Evolutionary conservation across 2,113 vertebrate genomes (phyloP), one percentile per base, ranked within the genome.

Genomic region (Leptobrachium ailaonicum): DNA sequence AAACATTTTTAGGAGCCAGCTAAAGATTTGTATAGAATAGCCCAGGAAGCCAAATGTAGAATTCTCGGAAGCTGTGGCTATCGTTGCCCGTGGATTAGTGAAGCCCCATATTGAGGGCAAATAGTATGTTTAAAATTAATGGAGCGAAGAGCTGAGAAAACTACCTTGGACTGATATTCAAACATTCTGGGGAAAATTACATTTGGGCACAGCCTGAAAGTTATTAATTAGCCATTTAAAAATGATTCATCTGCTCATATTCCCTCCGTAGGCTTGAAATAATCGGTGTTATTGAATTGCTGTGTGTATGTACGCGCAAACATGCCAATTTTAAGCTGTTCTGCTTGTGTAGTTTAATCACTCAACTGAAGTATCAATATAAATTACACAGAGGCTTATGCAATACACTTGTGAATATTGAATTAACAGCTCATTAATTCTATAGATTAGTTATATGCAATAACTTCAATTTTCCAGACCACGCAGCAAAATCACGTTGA

Each of bases 391-490:
- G 56, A 60, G 56, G 56, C 10, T 11, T 60, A 60, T 60, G 56
- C 56, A 60, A 64, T 64, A 64, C 32, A 40, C 62, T 64, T 64
- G 62, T 64, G 62, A 64, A 64, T 64, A 64, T 64, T 64, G n/a
- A 64, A 64, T 64, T 64, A 64, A 64, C 6, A 6, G 56, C 56
- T 64, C n/a, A 40, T 64, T 64, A 64, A 20, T 64, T 40, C 5
- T 64, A 40, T 40, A 64, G 2, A 60, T 13, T 60, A 60, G 56
- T 11, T 64, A 64, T 64, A 5, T 64, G 56, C 13, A 60, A 60
- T 64, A 64, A 64, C 13, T 20, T 64, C 32, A 20, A 20, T 64
- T 64, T 64, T 64, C 62, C 1, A 12, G 13, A 60, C 14, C 56
- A 11, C 14, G 3, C 14, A 60, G 56, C 13, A 12, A n/a, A 12